Evolutionary conservation across 2,797 vertebrate species (phyloP), one percentile per base, ranked within the genome.

Genomic region (Hyperoplus lanceolatus): DNA sequence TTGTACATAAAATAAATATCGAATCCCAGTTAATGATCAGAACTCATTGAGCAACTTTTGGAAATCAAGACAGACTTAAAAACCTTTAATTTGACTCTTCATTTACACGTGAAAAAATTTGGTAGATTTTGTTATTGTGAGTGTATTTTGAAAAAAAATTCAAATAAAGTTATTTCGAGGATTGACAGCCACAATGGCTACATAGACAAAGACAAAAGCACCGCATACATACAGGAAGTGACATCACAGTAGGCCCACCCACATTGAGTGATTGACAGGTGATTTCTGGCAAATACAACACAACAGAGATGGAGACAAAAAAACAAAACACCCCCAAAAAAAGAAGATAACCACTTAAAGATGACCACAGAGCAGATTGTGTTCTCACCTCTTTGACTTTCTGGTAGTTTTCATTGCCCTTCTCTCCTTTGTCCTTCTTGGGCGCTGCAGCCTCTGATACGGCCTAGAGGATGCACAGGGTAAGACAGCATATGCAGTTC

Each of bases 331-430:
- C 15, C 57, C 57, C 29, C 29, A 1, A 36, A 36, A 12, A 39
- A 49, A 55, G 54, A 11, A 49, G 38, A 29, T 49, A 4, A 41
- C 11, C 4, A 43, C 13, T 4, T 16, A 14, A 64, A 57, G 43
- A 7, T n/a, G 55, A 51, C 42, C 38, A 60, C 36, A 45, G 15
- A 8, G 64, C 11, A 0, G 4, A 29, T 29, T 29, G 6, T 5
- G 18, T 7, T 63, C 91, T 92, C 73, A 92, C 91, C 95, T 97
- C 97, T 91, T 97, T 99, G 79, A 98, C 97, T 70, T 96, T 95
- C 93, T 97, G 96, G 85, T 99, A 99, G 94, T 96, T 99, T 92
- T 99, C 97, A 0, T 97, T 98, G 93, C 96, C 97, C 84, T 97
- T 98, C 81, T 97, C 97, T 73, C 72, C 53, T 74, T 93, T 95